phyloP scores from a whole-genome alignment of 2,797 vertebrate genomes.

The Anguilla obscura region DNA sequence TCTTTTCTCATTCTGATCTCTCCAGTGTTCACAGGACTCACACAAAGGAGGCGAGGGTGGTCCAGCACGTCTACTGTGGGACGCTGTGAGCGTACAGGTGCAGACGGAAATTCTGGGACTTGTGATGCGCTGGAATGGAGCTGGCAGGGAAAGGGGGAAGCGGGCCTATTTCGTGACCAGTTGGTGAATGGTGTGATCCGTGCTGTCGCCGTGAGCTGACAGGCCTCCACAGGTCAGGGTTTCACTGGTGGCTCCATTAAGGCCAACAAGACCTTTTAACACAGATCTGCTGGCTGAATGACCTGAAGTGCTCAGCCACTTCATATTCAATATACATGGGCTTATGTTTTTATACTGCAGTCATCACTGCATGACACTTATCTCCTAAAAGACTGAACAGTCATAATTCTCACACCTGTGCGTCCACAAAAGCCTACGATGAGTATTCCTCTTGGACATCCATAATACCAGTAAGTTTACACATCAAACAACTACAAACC shows the following conservation, averaged over 20 bases:
- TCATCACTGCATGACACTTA: not conserved
- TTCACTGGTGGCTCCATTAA: not conserved
- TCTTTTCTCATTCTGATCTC: constrained; percentile 10
- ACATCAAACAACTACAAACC: not conserved
- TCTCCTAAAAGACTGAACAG: not conserved
- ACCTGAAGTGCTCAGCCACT: not conserved
- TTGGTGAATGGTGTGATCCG: not conserved
- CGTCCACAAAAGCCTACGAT: not conserved
- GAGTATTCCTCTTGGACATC: not conserved
- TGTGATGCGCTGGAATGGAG: not conserved
- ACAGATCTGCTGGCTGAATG: not conserved
- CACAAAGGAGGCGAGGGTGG: not conserved
- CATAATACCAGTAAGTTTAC: not conserved
- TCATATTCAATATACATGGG: not conserved
- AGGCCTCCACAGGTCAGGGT: not conserved
- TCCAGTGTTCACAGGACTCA: not conserved
- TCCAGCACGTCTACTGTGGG: not conserved
- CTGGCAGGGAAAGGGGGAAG: not conserved
- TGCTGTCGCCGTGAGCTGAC: not conserved
- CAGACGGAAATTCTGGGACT: not conserved
- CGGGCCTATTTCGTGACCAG: not conserved
- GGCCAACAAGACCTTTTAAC: not conserved
- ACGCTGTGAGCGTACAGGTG: not conserved
- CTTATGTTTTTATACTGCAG: not conserved
- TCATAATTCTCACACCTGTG: not conserved